Evolutionary conservation across 2,888 invertebrate genomes (phyloP), one percentile per base, ranked within the genome.

Genomic region (Lissonota sp.): DNA sequence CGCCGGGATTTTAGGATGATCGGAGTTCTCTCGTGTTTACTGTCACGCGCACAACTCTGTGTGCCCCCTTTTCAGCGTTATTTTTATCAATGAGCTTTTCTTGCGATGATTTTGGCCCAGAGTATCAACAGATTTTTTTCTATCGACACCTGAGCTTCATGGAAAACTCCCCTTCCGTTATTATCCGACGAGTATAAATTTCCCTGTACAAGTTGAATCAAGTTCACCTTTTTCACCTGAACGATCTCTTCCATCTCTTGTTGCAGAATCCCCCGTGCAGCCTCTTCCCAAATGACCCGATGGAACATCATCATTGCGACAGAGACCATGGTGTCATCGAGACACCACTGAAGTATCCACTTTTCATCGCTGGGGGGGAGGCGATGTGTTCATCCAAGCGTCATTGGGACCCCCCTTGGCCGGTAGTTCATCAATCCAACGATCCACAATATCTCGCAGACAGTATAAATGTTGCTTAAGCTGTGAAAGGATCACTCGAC

Each of bases 1-100:
- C 26, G 26, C 26, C 14, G 64, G 77, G 51, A 72, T 82, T 70
- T 46, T n/a, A 69, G 57, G 69, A 80, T 77, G 58, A 80, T 80
- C 78, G 71, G 42, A 42, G 44, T 39, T 57, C 70, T 67, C 70
- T 67, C 74, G 10, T 71, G 57, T 74, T 78, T 78, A 57, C 44
- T 16, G 40, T 44, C 64, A 51, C 57, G 71, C 46, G n/a, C n/a
- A n/a, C n/a, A n/a, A 40, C 55, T 62, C 42, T 44, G 46, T 46
- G 66, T 39, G 37, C 37, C 16, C 55, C 51, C 57, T 62, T 62
- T 72, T 14, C 12, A 16, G 14, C 46, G 12, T 40, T 12, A 42
- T n/a, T 49, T 49, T 49, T 4, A 49, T 49, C 49, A 3, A 49
- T 49, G 49, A 49, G n/a, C 12, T 10, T 49, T 2, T 12, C 49